These are phyloP conservation scores for Polyploca ridens DNA, from an alignment of 2,888 invertebrate species.

Conservation along the genomic window DNA sequence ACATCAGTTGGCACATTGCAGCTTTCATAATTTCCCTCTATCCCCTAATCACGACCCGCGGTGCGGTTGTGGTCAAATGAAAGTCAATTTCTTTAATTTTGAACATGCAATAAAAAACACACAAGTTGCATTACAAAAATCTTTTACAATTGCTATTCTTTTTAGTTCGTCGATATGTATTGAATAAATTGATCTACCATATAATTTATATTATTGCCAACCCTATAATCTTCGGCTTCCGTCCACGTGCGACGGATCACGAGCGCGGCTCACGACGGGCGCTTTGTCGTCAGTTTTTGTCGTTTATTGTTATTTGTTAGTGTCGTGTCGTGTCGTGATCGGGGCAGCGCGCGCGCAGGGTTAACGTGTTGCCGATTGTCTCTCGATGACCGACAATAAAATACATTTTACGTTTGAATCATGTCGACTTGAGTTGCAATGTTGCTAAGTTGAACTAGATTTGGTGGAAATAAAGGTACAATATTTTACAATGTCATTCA, in stretches of 20 bases:
- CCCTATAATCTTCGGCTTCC: constrained; percentile 18
- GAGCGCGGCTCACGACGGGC: constrained; percentile 43
- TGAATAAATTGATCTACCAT: background rate
- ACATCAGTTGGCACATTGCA: too few relatives aligned
- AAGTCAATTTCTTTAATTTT: too few relatives aligned
- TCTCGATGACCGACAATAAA: constrained; percentile 11
- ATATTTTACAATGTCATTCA: too few relatives aligned
- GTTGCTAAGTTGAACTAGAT: background rate
- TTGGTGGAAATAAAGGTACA: background rate
- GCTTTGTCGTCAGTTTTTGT: constrained; percentile 46
- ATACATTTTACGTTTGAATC: background rate
- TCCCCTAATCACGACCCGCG: too few relatives aligned
- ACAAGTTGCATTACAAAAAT: too few relatives aligned
- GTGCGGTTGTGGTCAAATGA: too few relatives aligned
- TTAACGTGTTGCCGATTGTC: constrained; percentile 26
- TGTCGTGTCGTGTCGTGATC: constrained; percentile 42
- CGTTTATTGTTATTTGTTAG: constrained; percentile 36
- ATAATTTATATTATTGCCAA: background rate
- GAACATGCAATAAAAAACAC: too few relatives aligned
- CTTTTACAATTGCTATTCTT: too few relatives aligned
- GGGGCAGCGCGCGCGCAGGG: constrained; percentile 34
- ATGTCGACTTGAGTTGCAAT: background rate
- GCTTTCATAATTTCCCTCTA: too few relatives aligned
- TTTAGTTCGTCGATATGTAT: too few relatives aligned
- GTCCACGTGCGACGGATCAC: constrained; percentile 48